Conservation (phyloP, 2,888 invertebrate genomes). For the Drosophila formosana region DNA sequence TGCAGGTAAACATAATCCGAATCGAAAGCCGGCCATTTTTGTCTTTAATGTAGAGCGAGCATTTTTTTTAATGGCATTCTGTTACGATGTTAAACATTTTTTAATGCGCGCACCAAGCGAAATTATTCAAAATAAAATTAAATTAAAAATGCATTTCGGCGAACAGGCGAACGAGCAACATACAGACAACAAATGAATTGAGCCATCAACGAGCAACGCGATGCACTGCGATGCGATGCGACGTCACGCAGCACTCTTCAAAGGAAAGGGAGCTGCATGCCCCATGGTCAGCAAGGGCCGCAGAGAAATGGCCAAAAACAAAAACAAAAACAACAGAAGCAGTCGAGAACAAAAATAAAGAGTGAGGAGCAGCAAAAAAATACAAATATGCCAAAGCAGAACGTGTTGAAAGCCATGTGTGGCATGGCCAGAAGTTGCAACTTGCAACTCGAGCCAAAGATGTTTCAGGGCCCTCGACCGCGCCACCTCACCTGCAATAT, state of each 20-base stretch:
- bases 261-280: constrained; percentile 26
- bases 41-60: constrained; percentile 12
- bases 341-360: constrained; percentile 8
- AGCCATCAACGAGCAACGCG: constrained; percentile 58
- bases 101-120: constrained; percentile 56
- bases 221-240: constrained; percentile 33
- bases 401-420: constrained; percentile 79
- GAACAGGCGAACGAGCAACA: constrained; percentile 10
- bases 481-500: not conserved
- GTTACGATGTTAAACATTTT: constrained; percentile 58
- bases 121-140: constrained; percentile 70
- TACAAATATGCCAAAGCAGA: constrained; percentile 41
- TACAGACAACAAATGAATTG: constrained; percentile 66
- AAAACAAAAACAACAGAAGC: constrained; percentile 1
- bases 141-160: constrained; percentile 76
- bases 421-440: constrained; percentile 51
- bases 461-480: constrained; percentile 1
- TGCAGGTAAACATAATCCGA: constrained; percentile 58
- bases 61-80: constrained; percentile 66
- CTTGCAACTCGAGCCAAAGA: constrained; percentile 9
- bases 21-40: constrained; percentile 58
- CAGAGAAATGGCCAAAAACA: constrained; percentile 63
- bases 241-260: constrained; percentile 65
- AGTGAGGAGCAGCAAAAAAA: not conserved
- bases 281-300: constrained; percentile 20